These are phyloP conservation scores for Tiliacea citrago DNA, from an alignment of 2,888 invertebrate species.

Conservation along the genomic window DNA sequence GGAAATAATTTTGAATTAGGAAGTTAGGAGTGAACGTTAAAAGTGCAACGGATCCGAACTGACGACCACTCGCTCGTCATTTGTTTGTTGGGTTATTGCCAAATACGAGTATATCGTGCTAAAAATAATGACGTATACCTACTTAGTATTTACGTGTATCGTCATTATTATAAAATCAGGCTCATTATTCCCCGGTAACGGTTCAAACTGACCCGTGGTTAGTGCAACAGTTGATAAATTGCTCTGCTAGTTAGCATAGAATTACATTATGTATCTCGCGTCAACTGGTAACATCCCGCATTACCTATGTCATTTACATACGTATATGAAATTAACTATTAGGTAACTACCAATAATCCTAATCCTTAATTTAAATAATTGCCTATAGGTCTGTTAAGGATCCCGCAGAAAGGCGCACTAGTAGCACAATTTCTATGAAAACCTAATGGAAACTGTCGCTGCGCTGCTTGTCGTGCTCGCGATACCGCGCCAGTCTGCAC, in stretches of 20 bases:
- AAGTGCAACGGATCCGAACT: no score
- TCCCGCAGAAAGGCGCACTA: no score
- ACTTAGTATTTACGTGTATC: slow-evolving; percentile 11
- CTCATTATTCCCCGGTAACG: slow-evolving; percentile 26
- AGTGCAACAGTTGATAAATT: slow-evolving; percentile 41
- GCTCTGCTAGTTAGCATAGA: neutral
- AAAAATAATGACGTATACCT: slow-evolving; percentile 34
- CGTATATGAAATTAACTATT: neutral
- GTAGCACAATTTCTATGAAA: no score
- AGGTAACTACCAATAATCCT: neutral
- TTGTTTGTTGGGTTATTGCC: slow-evolving; percentile 33
- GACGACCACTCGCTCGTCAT: no score
- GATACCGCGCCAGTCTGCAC: no score
- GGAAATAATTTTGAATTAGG: no score
- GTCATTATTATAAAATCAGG: slow-evolving; percentile 24
- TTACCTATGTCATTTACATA: no score
- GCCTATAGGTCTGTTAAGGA: no score
- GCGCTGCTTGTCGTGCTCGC: no score
- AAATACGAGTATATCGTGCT: slow-evolving; percentile 19
- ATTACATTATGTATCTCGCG: neutral
- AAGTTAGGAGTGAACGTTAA: no score
- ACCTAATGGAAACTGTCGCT: no score
- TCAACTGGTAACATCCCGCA: neutral
- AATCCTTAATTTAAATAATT: no score
- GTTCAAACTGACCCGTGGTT: slow-evolving; percentile 13